These are phyloP conservation scores for Cotesia typhae DNA, from an alignment of 1,140 invertebrate species.

Conservation along the genomic window DNA sequence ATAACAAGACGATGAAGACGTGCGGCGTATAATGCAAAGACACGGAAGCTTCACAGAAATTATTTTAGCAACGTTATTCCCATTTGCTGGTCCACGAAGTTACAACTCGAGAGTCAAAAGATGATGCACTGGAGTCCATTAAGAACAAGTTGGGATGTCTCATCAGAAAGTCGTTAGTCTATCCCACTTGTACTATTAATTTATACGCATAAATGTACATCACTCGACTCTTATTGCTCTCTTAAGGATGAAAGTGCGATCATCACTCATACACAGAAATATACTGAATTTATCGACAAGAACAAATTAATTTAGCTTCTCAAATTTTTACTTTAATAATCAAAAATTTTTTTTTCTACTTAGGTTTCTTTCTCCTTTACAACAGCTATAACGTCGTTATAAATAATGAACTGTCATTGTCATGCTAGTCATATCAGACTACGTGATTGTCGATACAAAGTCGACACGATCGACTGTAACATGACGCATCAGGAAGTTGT, in stretches of 20 bases:
- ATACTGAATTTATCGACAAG: background rate
- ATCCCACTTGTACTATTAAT: slow-evolving; percentile 23
- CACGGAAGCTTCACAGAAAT: slow-evolving; percentile 4
- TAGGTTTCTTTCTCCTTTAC: background rate
- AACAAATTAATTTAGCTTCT: slow-evolving; percentile 6
- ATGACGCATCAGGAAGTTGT: no score
- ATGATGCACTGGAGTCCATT: slow-evolving; percentile 51
- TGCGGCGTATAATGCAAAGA: slow-evolving; percentile 21
- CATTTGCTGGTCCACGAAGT: slow-evolving; percentile 6
- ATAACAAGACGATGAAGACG: background rate
- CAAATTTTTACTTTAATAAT: background rate
- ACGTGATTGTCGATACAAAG: slow-evolving; percentile 6
- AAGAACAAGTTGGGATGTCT: slow-evolving; percentile 58
- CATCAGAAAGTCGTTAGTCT: slow-evolving; percentile 64
- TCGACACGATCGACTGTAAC: no score
- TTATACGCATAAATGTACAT: background rate
- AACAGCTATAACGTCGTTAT: slow-evolving; percentile 6
- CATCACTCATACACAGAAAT: slow-evolving; percentile 2
- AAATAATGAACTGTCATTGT: slow-evolving; percentile 15
- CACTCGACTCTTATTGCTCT: background rate
- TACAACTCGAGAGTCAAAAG: background rate
- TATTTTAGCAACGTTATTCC: slow-evolving; percentile 20
- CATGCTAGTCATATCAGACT: slow-evolving; percentile 6
- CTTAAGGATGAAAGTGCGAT: background rate
- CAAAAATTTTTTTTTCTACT: slow-evolving; percentile 13